These are phyloP conservation scores for Nannospalax galili DNA, from an alignment of 2,113 vertebrate species.

Conservation along the genomic window DNA sequence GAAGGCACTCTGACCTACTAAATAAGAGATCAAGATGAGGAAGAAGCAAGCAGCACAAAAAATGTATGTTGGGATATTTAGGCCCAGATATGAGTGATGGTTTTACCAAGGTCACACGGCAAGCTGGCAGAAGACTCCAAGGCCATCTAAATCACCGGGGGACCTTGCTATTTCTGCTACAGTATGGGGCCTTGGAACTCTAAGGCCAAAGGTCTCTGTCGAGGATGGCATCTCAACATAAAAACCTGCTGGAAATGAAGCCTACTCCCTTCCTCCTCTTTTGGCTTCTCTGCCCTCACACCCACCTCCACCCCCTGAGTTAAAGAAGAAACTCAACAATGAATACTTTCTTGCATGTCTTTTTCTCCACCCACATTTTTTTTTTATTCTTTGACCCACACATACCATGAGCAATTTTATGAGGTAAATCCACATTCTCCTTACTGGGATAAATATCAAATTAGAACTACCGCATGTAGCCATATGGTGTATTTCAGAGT, in stretches of 20 bases:
- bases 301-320: not conserved
- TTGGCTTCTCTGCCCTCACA: not conserved
- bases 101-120: not conserved
- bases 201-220: not conserved
- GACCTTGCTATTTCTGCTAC: not conserved
- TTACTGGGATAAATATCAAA: not conserved
- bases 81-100: not conserved
- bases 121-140: not conserved
- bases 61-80: not conserved
- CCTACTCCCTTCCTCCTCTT: not conserved
- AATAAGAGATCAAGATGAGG: not conserved
- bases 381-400: constrained; percentile 22
- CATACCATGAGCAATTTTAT: not conserved
- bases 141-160: not conserved
- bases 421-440: not conserved
- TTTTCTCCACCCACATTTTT: not conserved
- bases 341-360: not conserved
- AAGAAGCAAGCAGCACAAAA: not conserved
- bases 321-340: not conserved
- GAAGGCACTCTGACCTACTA: not conserved
- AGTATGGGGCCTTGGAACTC: not conserved
- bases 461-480: not conserved
- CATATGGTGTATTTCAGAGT: not conserved
- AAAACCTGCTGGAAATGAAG: not conserved
- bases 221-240: not conserved